Evolutionary conservation across 2,113 vertebrate genomes (phyloP).

Genomic region (Oncorhynchus nerka): DNA sequence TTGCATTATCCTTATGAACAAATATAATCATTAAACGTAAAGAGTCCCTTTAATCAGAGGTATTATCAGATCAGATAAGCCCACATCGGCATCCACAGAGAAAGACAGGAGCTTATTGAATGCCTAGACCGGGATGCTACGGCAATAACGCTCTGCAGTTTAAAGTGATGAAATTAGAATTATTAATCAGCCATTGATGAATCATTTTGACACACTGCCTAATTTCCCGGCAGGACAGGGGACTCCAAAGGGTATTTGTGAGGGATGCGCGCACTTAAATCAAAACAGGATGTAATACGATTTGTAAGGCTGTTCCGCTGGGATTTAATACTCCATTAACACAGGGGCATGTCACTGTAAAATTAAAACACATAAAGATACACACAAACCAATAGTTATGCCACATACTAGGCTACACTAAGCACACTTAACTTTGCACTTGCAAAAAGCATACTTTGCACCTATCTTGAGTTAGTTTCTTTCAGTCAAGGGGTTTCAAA

Average conservation of each 20-base stretch:
- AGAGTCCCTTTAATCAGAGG: not conserved
- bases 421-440: not conserved
- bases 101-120: conserved; percentile 23
- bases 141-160: conserved; percentile 14
- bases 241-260: conserved; percentile 55
- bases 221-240: conserved; percentile 51
- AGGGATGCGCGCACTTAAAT: conserved; percentile 66
- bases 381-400: not conserved
- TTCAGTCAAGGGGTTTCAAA: too few species aligned
- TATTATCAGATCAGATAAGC: not conserved
- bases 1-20: not conserved
- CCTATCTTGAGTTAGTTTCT: not conserved
- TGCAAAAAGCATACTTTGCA: not conserved
- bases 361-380: conserved; percentile 41
- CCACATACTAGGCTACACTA: not conserved
- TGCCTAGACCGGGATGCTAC: not conserved
- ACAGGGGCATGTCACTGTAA: conserved; percentile 48
- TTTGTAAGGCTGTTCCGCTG: conserved; percentile 46
- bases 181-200: conserved; percentile 62
- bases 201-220: conserved; percentile 52
- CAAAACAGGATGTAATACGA: conserved; percentile 68
- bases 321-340: conserved; percentile 59
- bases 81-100: not conserved
- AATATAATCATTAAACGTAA: not conserved
- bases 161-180: conserved; percentile 52